A percentile compares a stretch with the other conserved stretches of the same genome.
phyloP scores from a whole-genome alignment of 2,797 vertebrate species.

The Schizothorax lantsangensis region DNA sequence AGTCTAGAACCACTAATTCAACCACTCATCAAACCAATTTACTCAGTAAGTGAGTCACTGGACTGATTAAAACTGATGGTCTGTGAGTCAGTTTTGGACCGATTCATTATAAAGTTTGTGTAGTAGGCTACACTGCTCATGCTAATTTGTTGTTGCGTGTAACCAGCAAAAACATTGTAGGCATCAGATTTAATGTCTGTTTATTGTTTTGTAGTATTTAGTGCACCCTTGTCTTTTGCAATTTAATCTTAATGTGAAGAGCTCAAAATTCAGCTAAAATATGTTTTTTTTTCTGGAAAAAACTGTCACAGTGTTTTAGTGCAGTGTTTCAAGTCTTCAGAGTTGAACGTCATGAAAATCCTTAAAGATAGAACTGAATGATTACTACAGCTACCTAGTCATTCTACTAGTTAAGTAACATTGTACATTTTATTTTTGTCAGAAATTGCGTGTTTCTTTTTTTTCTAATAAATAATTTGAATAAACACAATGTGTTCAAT shows the following conservation, averaged over 20 bases:
- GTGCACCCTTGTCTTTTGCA: background rate
- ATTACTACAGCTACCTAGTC: background rate
- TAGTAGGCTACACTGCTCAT: background rate
- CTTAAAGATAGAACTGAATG: background rate
- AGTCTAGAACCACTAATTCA: background rate
- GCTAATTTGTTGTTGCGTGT: background rate
- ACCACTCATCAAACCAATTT: background rate
- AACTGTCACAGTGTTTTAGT: background rate
- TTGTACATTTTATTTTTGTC: background rate
- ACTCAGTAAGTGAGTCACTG: background rate
- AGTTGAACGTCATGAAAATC: background rate
- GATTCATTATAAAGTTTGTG: background rate
- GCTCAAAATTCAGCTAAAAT: background rate
- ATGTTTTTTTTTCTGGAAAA: background rate
- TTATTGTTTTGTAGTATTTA: background rate
- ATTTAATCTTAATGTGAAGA: background rate
- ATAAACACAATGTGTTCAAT: slow-evolving; percentile 7
- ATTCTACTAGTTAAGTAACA: background rate
- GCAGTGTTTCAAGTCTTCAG: background rate
- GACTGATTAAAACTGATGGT: background rate
- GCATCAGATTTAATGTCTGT: background rate
- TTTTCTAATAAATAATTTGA: background rate
- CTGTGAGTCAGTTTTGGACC: background rate
- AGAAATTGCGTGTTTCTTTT: background rate
- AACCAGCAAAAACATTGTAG: background rate